phyloP scores from a whole-genome alignment of 2,888 invertebrate genomes.

The Agrochola lota region DNA sequence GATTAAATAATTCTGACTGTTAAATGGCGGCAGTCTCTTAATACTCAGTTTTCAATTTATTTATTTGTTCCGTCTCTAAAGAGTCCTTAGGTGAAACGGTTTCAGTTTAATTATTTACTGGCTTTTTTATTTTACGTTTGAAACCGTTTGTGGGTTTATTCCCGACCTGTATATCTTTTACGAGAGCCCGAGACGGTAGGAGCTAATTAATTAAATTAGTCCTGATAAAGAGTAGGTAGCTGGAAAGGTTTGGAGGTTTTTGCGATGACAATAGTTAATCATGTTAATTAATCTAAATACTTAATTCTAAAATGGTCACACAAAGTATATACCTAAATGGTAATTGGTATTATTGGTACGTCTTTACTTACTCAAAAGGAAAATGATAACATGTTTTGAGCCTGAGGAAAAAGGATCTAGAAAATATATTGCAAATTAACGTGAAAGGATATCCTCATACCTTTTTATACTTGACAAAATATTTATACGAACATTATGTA shows the following conservation, averaged over 20 bases:
- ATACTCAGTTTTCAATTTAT: slow-evolving; percentile 11
- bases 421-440: slow-evolving; percentile 22
- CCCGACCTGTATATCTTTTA: slow-evolving; percentile 23
- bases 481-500: slow-evolving; percentile 33
- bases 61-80: slow-evolving; percentile 11
- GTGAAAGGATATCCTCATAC: slow-evolving; percentile 1
- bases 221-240: not conserved
- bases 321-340: not conserved
- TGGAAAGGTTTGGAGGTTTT: slow-evolving; percentile 6
- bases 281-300: slow-evolving; percentile 5
- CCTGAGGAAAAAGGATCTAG: not conserved
- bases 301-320: not conserved
- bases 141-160: slow-evolving; percentile 38
- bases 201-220: slow-evolving; percentile 49
- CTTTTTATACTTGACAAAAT: slow-evolving; percentile 2
- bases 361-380: not conserved
- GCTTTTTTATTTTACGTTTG: slow-evolving; percentile 44
- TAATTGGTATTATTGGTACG: not conserved
- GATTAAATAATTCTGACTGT: not conserved
- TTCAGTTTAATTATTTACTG: slow-evolving; percentile 34
- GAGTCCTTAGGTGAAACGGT: slow-evolving; percentile 8
- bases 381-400: not conserved
- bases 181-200: slow-evolving; percentile 2
- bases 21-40: not conserved
- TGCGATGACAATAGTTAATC: not conserved